These are phyloP conservation scores for Auanema sp. DNA, from an alignment of 2,888 invertebrate genomes.

Conservation along the genomic window DNA sequence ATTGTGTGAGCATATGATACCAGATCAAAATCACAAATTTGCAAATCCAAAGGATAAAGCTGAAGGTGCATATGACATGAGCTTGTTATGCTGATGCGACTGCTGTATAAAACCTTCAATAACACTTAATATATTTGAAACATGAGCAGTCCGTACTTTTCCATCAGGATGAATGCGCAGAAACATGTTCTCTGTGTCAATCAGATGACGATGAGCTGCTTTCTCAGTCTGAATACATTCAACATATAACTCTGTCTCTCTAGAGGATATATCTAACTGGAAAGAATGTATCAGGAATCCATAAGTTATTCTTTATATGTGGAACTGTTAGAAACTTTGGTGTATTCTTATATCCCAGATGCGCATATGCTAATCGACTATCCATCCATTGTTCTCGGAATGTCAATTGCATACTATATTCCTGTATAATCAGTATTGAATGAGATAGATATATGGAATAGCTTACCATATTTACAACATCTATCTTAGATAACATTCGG, in stretches of 20 bases:
- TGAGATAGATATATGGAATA: not conserved
- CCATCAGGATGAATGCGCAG: constrained; percentile 93
- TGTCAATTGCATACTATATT: constrained; percentile 95
- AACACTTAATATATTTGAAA: not conserved
- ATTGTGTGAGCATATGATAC: constrained; percentile 98
- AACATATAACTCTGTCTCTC: not conserved
- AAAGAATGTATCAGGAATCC: constrained; percentile 78
- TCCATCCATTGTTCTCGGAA: constrained; percentile 97
- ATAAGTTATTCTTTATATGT: constrained; percentile 76
- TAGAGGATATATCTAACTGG: constrained; percentile 38
- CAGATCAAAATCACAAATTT: constrained; percentile 90
- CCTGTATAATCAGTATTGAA: constrained; percentile 66
- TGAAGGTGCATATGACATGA: constrained; percentile 53
- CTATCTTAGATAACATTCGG: constrained; percentile 94
- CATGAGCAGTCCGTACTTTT: constrained; percentile 20
- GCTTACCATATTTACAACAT: constrained; percentile 99
- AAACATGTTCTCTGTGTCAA: constrained; percentile 76
- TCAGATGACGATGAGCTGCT: constrained; percentile 77
- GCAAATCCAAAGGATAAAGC: constrained; percentile 86
- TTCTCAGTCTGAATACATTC: constrained; percentile 85
- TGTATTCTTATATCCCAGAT: constrained; percentile 37
- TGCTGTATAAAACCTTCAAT: constrained; percentile 53
- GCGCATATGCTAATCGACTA: constrained; percentile 72
- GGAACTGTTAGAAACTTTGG: constrained; percentile 62
- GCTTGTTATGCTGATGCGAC: constrained; percentile 54